phyloP scores from a whole-genome alignment of 2,888 invertebrate species.

The Yponomeuta plumbellus region DNA sequence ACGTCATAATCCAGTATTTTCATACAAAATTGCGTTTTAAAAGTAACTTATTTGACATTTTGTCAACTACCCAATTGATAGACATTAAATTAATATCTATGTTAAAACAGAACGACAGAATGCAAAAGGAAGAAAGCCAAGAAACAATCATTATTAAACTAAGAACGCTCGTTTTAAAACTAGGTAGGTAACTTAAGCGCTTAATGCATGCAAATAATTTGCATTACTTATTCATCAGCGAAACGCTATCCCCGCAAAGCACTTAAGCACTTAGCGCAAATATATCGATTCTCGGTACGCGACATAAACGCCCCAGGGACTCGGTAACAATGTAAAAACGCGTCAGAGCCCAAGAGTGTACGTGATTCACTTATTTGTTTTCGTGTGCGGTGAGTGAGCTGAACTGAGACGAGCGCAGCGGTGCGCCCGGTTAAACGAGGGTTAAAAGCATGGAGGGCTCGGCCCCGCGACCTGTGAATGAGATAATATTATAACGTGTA shows the following conservation, averaged over 20 bases:
- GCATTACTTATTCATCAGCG: slow-evolving; percentile 64
- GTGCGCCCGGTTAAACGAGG: slow-evolving; percentile 56
- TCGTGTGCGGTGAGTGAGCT: slow-evolving; percentile 44
- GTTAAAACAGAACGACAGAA: no score
- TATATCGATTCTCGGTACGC: slow-evolving; percentile 69
- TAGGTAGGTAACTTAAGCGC: background rate
- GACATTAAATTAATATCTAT: no score
- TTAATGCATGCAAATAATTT: slow-evolving; percentile 33
- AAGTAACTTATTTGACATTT: no score
- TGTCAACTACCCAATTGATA: no score
- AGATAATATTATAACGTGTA: slow-evolving; percentile 72
- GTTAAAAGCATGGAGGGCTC: slow-evolving; percentile 50
- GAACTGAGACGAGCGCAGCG: slow-evolving; percentile 28
- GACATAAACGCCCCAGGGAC: slow-evolving; percentile 60
- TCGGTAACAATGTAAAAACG: slow-evolving; percentile 66
- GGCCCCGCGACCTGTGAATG: slow-evolving; percentile 40
- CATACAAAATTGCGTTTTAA: no score
- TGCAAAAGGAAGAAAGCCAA: background rate
- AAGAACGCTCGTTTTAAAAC: background rate
- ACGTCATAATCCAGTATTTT: no score
- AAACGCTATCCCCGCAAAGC: slow-evolving; percentile 66
- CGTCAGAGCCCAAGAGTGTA: slow-evolving; percentile 46
- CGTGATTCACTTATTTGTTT: slow-evolving; percentile 63
- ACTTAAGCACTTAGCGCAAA: slow-evolving; percentile 73
- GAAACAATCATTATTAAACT: background rate